Evolutionary conservation across 1,140 invertebrate genomes (phyloP), one percentile per base, ranked within the genome.

Genomic region (Leucophenga varia): DNA sequence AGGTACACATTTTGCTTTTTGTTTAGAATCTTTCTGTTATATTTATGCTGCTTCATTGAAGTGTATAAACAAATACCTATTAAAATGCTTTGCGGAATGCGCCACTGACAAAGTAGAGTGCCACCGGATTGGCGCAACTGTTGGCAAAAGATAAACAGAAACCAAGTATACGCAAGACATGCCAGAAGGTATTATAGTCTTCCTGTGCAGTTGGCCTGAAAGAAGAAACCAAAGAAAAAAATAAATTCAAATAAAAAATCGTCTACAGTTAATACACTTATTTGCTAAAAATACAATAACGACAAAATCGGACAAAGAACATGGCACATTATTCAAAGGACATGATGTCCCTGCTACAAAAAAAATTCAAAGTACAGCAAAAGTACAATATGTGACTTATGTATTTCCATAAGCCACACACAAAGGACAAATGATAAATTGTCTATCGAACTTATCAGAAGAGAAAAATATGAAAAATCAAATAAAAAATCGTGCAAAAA

Each of bases 101-200:
- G 18, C 89, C 89, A 61, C 91, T 93, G 53, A 95, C 87, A 65
- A 91, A 93, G 76, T 95, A 95, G 10, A 96, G 81, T 2, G 92
- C 91, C 38, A 95, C 88, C 0, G 93, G 93, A 78, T 95, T 95
- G 57, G 93, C 87, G 72, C 93, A 95, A 46, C 91, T 93, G 77
- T 95, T 95, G 52, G 90, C 83, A 75, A 91, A 95, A 7, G 85
- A 86, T 47, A 93, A 76, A 55, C 87, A 92, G 76, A 93, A 94
- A 8, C 89, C 89, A 3, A 91, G 71, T 43, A 95, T 93, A 32
- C 92, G 83, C 35, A 93, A 83, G 4, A 82, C 82, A 70, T 94
- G 87, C 93, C 92, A 96, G 77, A 89, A 91, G 1, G 78, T 77
- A 67, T 93, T 93, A 78, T 88, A 95, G 49, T 88, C 80, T 0